These are phyloP conservation scores for Marcusenius ussheri DNA, from an alignment of 2,113 vertebrate species.

Conservation along the genomic window DNA sequence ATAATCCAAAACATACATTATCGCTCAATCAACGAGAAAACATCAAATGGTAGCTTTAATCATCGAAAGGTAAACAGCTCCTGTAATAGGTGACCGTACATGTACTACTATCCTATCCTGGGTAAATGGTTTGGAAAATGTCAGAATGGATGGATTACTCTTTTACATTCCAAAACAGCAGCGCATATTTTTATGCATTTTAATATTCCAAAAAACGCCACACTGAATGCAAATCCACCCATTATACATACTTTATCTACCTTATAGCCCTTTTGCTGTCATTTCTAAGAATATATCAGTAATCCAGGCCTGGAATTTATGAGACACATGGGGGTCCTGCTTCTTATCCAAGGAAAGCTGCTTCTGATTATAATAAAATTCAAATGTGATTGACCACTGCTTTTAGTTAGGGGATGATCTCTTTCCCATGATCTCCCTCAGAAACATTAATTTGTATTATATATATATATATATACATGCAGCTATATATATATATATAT, in stretches of 20 bases:
- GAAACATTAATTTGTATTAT: not conserved
- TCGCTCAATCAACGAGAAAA: not conserved
- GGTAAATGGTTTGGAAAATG: not conserved
- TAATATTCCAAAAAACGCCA: not conserved
- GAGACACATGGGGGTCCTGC: not conserved
- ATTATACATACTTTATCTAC: not conserved
- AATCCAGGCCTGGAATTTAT: not conserved
- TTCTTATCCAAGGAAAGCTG: not conserved
- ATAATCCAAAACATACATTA: not conserved
- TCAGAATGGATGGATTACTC: constrained; percentile 1
- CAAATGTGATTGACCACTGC: not conserved
- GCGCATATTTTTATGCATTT: not conserved
- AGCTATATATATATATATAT: not conserved
- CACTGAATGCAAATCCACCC: not conserved
- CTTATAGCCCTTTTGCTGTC: not conserved
- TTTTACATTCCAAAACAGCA: not conserved
- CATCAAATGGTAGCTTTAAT: constrained; percentile 36
- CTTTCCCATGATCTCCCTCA: not conserved
- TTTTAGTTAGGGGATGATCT: not conserved
- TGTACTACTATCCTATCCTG: not conserved
- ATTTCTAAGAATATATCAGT: not conserved
- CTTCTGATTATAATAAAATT: not conserved
- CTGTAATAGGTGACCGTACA: not conserved
- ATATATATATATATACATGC: not conserved
- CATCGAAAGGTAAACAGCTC: not conserved